These are phyloP conservation scores for Alviniconcha strummeri DNA, from an alignment of 2,888 invertebrate species.

Conservation along the genomic window DNA sequence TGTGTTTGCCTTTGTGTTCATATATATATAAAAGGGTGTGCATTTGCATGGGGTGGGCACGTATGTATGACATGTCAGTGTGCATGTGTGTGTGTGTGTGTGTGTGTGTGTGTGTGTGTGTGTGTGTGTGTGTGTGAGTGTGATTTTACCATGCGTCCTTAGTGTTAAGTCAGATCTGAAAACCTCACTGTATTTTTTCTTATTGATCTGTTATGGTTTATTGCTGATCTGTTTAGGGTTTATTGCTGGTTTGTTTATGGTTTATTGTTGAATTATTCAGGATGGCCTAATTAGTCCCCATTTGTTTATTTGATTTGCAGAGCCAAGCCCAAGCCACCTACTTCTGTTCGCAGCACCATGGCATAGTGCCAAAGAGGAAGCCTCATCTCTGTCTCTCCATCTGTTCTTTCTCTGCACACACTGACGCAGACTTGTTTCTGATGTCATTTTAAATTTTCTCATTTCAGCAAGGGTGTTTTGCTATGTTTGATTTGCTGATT, in stretches of 20 bases:
- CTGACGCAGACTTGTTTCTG: too few relatives aligned
- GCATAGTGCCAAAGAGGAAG: not conserved
- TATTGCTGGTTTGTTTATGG: not conserved
- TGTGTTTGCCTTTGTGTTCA: not conserved
- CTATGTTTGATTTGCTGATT: too few relatives aligned
- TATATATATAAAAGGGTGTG: not conserved
- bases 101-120: not conserved
- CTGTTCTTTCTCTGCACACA: not conserved
- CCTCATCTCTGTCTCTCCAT: not conserved
- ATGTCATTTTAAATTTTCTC: too few relatives aligned
- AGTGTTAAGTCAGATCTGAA: too few relatives aligned
- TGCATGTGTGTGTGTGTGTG: not conserved
- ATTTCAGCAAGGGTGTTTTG: too few relatives aligned
- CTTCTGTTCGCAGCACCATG: constrained; percentile 19
- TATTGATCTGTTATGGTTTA: not conserved
- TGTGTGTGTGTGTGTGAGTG: not conserved
- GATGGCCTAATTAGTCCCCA: too few relatives aligned
- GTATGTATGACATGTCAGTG: not conserved
- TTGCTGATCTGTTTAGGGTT: not conserved
- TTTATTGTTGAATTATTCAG: too few relatives aligned
- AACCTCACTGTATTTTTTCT: not conserved
- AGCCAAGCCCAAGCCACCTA: constrained; percentile 23
- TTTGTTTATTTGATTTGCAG: not conserved
- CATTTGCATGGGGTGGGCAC: not conserved
- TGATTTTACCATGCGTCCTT: not conserved